These are phyloP conservation scores for Lasioglossum calceatum DNA, from an alignment of 2,888 invertebrate species.

Conservation along the genomic window DNA sequence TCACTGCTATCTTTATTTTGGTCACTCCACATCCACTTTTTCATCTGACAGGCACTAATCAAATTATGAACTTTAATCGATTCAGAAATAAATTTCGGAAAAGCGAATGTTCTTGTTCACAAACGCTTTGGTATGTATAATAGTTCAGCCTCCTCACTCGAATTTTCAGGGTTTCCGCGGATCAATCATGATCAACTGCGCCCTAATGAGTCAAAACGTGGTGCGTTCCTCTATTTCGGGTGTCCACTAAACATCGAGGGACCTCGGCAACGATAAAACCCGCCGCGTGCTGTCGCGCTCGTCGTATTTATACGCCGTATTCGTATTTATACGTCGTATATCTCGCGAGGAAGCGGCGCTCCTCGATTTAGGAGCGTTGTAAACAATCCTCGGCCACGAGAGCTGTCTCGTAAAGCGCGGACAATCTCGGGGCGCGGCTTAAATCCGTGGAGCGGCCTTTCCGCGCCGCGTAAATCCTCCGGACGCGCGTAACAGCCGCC, in stretches of 20 bases:
- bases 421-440: conserved; percentile 35
- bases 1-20: not conserved
- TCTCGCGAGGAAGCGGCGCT: not conserved
- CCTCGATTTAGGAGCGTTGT: conserved; percentile 47
- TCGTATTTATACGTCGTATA: conserved; percentile 37
- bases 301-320: conserved; percentile 26
- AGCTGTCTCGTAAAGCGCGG: conserved; percentile 30
- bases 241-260: not conserved
- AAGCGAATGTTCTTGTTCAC: too few species aligned
- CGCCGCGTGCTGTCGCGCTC: not conserved
- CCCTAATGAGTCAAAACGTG: not conserved
- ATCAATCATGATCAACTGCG: not conserved
- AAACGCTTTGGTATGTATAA: too few species aligned
- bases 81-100: too few species aligned
- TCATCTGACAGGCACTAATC: too few species aligned
- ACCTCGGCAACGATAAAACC: conserved; percentile 23
- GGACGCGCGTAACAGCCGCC: not conserved
- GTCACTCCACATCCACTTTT: not conserved
- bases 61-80: too few species aligned
- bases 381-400: conserved; percentile 33
- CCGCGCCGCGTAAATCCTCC: conserved; percentile 20
- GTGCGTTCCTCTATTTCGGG: not conserved
- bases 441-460: conserved; percentile 28
- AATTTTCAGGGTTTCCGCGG: not conserved
- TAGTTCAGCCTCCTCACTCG: too few species aligned